A percentile compares a stretch with the other conserved stretches of the same genome.
Conservation (phyloP, 2,113 vertebrate species). For the Chaenogobius annularis region DNA sequence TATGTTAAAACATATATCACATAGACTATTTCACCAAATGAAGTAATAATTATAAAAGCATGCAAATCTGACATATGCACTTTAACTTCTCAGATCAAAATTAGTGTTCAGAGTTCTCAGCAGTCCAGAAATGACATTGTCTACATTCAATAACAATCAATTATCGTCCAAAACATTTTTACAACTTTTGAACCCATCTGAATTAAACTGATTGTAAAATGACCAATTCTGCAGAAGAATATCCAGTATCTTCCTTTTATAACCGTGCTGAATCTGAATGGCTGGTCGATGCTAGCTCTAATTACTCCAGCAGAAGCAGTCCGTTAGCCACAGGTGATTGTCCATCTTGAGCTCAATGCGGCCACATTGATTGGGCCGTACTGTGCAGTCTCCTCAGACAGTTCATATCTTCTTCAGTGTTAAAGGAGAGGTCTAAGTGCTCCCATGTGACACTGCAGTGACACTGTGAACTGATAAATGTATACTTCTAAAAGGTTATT, state of each 20-base stretch:
- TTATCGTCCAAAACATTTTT: too few relatives aligned
- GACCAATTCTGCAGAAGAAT: neutral
- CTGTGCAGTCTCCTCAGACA: constrained; percentile 8
- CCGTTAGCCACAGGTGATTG: constrained; percentile 26
- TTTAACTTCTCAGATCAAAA: too few relatives aligned
- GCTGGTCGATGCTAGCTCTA: constrained; percentile 44
- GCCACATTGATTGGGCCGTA: constrained; percentile 39
- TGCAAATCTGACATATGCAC: too few relatives aligned
- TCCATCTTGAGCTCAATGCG: constrained; percentile 10
- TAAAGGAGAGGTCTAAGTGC: constrained; percentile 27
- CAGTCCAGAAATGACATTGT: too few relatives aligned
- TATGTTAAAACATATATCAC: too few relatives aligned
- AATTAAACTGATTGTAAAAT: too few relatives aligned
- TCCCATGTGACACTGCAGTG: constrained; percentile 28
- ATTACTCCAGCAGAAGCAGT: constrained; percentile 51
- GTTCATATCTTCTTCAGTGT: constrained; percentile 43
- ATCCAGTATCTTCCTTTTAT: constrained; percentile 22
- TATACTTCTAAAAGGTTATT: too few relatives aligned
- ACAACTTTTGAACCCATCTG: too few relatives aligned
- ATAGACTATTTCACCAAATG: too few relatives aligned
- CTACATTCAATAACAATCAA: too few relatives aligned
- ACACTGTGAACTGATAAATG: constrained; percentile 24
- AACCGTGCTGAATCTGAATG: constrained; percentile 31
- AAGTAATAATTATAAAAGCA: too few relatives aligned
- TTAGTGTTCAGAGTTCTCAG: too few relatives aligned